A percentile compares a stretch with the other conserved stretches of the same genome.
Conservation (phyloP, 2,113 vertebrate genomes). For the Oceanodroma tethys region DNA sequence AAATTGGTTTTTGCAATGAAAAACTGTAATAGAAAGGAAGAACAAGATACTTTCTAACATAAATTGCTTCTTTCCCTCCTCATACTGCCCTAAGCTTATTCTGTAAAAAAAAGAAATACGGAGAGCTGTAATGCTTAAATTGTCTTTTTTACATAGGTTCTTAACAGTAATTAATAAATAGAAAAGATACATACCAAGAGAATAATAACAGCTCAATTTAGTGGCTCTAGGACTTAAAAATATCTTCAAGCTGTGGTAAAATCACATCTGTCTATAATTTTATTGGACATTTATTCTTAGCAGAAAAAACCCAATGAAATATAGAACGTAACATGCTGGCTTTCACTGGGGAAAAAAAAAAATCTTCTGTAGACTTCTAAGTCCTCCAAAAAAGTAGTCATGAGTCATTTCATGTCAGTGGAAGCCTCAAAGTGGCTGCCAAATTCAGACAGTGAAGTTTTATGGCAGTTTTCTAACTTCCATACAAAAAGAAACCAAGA, state of each 20-base stretch:
- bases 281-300: constrained; percentile 9
- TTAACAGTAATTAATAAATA: constrained; percentile 39
- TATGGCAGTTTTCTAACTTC: not conserved
- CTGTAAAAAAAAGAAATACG: not conserved
- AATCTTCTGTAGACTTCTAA: not conserved
- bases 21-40: constrained; percentile 13
- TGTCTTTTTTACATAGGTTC: not conserved
- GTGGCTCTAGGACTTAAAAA: constrained; percentile 26
- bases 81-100: not conserved
- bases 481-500: not conserved
- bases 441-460: not conserved
- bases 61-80: constrained; percentile 11
- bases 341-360: not conserved
- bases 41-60: not conserved
- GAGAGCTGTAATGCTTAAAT: not conserved
- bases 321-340: not conserved
- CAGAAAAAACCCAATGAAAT: not conserved
- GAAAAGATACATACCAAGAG: constrained; percentile 33
- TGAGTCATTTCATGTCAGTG: not conserved
- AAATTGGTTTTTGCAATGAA: not conserved
- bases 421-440: not conserved
- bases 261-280: constrained; percentile 20
- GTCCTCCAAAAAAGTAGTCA: not conserved
- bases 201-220: constrained; percentile 46
- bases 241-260: constrained; percentile 49